Conservation (phyloP, 2,113 vertebrate species). For the Connochaetes taurinus region DNA sequence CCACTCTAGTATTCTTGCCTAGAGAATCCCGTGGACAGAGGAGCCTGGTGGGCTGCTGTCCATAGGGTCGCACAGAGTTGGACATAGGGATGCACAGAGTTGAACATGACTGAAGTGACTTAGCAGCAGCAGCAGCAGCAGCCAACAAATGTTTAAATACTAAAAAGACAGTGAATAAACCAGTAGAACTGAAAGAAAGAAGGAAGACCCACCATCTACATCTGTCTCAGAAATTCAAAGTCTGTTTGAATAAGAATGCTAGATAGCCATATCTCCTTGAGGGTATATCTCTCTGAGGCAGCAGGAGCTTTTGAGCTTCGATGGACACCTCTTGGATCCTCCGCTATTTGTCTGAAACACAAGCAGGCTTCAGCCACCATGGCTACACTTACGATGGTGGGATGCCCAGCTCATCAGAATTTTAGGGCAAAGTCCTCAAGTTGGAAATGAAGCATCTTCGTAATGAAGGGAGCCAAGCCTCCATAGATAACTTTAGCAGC, state of each 20-base stretch:
- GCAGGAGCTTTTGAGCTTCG: background rate
- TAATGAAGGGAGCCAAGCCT: background rate
- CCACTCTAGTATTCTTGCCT: background rate
- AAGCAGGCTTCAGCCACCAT: background rate
- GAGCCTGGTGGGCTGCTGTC: background rate
- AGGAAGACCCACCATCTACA: background rate
- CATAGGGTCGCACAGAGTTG: background rate
- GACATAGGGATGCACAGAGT: background rate
- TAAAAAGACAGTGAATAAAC: background rate
- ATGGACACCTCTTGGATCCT: background rate
- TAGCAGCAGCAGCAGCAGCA: background rate
- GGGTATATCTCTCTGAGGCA: background rate
- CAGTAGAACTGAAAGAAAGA: background rate
- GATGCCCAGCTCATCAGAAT: background rate
- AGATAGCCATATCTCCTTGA: background rate
- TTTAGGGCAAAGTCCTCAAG: background rate
- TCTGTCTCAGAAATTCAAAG: background rate
- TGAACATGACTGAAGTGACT: background rate
- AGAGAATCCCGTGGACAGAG: background rate
- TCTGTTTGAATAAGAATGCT: background rate
- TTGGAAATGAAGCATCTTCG: rapidly evolving
- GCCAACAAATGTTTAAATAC: background rate
- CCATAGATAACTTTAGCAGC: background rate
- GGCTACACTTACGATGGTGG: background rate
- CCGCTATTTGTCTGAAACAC: background rate